Conservation (phyloP, 2,797 vertebrate species). For the Emys orbicularis region DNA sequence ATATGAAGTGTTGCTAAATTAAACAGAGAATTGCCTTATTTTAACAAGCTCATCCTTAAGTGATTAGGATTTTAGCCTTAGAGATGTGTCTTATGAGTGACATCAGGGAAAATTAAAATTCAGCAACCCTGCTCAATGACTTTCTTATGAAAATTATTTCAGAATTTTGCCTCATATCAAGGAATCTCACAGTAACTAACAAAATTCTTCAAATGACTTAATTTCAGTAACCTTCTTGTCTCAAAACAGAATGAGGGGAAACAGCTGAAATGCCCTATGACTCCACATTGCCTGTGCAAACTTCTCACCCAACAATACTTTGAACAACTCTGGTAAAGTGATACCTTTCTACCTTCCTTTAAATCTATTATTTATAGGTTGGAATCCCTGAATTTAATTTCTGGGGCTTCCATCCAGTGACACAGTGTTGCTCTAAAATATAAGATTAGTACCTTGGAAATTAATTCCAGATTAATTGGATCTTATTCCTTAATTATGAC, state of each 20-base stretch:
- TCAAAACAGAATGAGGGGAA: neutral
- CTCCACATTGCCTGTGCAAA: neutral
- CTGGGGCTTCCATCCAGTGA: neutral
- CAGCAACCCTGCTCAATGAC: neutral
- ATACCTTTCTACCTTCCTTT: accelerated
- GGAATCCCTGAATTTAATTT: neutral
- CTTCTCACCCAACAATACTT: neutral
- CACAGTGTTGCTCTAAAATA: neutral
- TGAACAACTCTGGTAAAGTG: neutral
- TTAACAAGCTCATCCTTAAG: neutral
- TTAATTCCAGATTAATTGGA: neutral
- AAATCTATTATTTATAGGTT: neutral
- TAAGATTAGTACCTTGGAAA: neutral
- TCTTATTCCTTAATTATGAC: neutral
- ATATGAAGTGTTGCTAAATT: neutral
- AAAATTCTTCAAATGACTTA: neutral
- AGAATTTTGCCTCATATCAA: neutral
- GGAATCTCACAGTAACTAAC: neutral
- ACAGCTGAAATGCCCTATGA: conserved; percentile 12
- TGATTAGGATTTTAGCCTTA: neutral
- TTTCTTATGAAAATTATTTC: neutral
- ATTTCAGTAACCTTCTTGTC: neutral
- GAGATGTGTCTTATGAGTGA: accelerated
- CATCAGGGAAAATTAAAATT: neutral
- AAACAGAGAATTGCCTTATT: neutral